Conservation (phyloP, 2,888 invertebrate species). For the Parnassius mnemosyne region DNA sequence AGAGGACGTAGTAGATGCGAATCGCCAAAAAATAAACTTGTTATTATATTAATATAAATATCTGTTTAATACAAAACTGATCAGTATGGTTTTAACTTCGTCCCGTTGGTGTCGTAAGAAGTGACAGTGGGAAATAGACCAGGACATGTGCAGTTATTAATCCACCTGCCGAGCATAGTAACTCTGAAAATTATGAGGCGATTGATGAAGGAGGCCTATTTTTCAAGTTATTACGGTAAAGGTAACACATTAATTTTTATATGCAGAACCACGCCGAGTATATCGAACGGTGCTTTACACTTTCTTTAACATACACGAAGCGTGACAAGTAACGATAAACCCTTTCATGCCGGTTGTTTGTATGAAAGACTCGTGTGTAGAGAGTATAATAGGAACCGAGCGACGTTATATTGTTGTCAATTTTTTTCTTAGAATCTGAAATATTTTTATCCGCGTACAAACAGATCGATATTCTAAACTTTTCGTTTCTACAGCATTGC, state of each 20-base stretch:
- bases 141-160: too few relatives aligned
- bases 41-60: too few relatives aligned
- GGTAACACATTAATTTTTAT: background rate
- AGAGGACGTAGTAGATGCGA: too few relatives aligned
- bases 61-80: too few relatives aligned
- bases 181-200: too few relatives aligned
- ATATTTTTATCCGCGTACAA: slow-evolving; percentile 7
- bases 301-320: slow-evolving; percentile 26
- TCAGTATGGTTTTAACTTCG: too few relatives aligned
- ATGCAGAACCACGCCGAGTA: slow-evolving; percentile 10
- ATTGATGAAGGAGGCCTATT: too few relatives aligned
- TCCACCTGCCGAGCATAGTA: too few relatives aligned
- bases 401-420: slow-evolving; percentile 31
- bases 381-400: slow-evolving; percentile 30
- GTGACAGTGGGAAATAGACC: too few relatives aligned
- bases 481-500: background rate
- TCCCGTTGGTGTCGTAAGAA: too few relatives aligned
- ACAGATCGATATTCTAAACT: background rate
- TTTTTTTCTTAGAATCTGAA: slow-evolving; percentile 1
- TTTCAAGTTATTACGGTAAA: too few relatives aligned
- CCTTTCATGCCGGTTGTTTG: slow-evolving; percentile 50
- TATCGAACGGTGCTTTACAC: background rate
- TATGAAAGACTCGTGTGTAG: slow-evolving; percentile 46
- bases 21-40: too few relatives aligned
- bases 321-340: slow-evolving; percentile 58